Evolutionary conservation across 2,797 vertebrate genomes (phyloP), one percentile per base, ranked within the genome.

Genomic region (Echeneis naucrates): DNA sequence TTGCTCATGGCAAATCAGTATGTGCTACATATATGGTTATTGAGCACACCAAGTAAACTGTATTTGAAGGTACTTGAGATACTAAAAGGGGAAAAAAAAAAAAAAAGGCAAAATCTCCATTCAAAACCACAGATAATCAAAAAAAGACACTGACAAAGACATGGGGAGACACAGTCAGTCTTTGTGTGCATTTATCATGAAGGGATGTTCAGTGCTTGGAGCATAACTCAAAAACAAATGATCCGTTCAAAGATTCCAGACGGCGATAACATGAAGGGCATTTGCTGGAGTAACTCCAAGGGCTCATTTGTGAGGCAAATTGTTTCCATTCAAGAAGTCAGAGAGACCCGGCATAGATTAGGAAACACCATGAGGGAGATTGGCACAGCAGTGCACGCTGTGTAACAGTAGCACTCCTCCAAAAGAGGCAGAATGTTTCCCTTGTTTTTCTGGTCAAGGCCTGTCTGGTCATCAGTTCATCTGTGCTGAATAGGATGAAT

Each of bases 301-400:
- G 80, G 72, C 82, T 88, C 78, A 86, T 92, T 91, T 92, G 85
- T 88, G 84, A 92, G 76, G 88, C 89, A 89, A 93, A 92, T 92
- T 81, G 84, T 87, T 83, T 87, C 88, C 89, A 90, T 93, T 93
- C 85, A 82, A 87, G 60, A 80, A 44, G 80, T 82, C 77, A 73
- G 66, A 81, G 80, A 78, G 85, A 68, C 78, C 64, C 75, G 57
- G 84, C 82, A 72, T 64, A 75, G 81, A 86, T 78, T 60, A 84
- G 75, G 79, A 61, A 30, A 66, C 51, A 77, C 67, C 72, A 72
- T 71, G 83, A 88, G 69, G 77, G 82, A 32, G 78, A 69, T 1
- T 30, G 72, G 62, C 7, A 33, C 74, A 63, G 75, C 8, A 30
- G 45, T 57, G 70, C 57, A 67, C 55, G 77, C 80, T 80, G 71